Evolutionary conservation across 2,888 invertebrate species (phyloP).

Genomic region (Cheilosia soror): DNA sequence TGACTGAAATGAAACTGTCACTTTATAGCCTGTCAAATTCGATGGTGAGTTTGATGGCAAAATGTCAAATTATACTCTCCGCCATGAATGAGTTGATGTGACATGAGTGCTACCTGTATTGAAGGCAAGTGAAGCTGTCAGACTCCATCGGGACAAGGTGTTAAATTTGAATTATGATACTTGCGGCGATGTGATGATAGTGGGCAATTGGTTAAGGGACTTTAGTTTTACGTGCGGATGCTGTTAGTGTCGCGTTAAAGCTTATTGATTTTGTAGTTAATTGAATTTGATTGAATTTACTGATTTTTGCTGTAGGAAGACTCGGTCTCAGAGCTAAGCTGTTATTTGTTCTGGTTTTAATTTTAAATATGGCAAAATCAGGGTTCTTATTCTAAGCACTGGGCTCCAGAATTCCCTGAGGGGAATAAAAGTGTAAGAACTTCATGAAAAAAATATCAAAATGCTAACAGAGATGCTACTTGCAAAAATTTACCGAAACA

Average conservation of each 20-base stretch:
- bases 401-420: no score
- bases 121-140: constrained; percentile 41
- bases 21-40: constrained; percentile 46
- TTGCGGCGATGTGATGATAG: constrained; percentile 33
- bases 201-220: constrained; percentile 3
- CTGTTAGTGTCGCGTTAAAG: neutral
- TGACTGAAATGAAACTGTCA: constrained; percentile 36
- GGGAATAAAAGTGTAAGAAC: no score
- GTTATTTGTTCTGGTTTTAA: no score
- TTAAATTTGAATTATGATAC: constrained; percentile 54
- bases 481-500: no score
- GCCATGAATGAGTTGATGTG: constrained; percentile 32
- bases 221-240: constrained; percentile 5
- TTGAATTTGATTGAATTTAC: neutral
- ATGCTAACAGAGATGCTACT: no score
- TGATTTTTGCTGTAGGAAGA: no score
- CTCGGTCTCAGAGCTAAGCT: no score
- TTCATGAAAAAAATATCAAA: no score
- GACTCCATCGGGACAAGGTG: constrained; percentile 33
- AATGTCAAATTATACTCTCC: constrained; percentile 46
- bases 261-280: neutral
- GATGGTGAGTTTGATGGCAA: constrained; percentile 49
- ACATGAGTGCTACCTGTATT: constrained; percentile 44
- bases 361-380: no score
- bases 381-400: no score